A percentile compares a stretch with the other conserved stretches of the same genome.
These are phyloP conservation scores for Chalcosyrphus nemorum DNA, from an alignment of 2,888 invertebrate genomes.

Conservation along the genomic window DNA sequence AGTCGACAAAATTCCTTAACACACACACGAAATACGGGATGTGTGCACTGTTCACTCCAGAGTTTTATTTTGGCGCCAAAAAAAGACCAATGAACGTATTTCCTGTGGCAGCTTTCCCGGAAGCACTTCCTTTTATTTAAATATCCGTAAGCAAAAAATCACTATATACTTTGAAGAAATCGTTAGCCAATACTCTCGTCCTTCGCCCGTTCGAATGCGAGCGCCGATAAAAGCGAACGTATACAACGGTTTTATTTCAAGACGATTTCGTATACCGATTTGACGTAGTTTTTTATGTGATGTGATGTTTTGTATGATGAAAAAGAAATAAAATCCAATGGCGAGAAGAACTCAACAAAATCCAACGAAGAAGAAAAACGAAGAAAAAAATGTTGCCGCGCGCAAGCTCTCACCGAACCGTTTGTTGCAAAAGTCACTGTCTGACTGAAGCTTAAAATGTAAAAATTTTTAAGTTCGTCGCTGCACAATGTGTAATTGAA, in stretches of 20 bases:
- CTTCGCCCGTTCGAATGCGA: slow-evolving; percentile 29
- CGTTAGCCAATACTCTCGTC: slow-evolving; percentile 4
- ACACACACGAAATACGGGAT: not conserved
- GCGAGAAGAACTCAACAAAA: slow-evolving; percentile 71
- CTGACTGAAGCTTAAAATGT: slow-evolving; percentile 73
- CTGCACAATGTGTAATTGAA: slow-evolving; percentile 65
- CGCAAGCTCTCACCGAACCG: slow-evolving; percentile 69
- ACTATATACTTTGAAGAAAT: no score
- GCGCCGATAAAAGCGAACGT: slow-evolving; percentile 27
- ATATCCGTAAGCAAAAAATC: slow-evolving; percentile 30
- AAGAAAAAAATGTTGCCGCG: slow-evolving; percentile 71
- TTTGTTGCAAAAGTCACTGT: slow-evolving; percentile 74
- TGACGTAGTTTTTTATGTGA: slow-evolving; percentile 9
- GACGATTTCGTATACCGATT: slow-evolving; percentile 16
- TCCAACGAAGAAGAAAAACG: slow-evolving; percentile 72
- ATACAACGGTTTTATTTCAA: slow-evolving; percentile 4
- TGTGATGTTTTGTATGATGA: slow-evolving; percentile 29
- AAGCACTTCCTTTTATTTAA: slow-evolving; percentile 48
- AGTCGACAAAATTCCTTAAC: not conserved
- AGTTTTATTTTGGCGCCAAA: slow-evolving; percentile 40
- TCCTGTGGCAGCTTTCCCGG: not conserved
- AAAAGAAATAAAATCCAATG: slow-evolving; percentile 67
- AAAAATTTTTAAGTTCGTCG: slow-evolving; percentile 65
- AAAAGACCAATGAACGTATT: slow-evolving; percentile 11
- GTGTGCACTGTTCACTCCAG: not conserved